phyloP scores from a whole-genome alignment of 2,113 vertebrate species.

The Mugil cephalus region DNA sequence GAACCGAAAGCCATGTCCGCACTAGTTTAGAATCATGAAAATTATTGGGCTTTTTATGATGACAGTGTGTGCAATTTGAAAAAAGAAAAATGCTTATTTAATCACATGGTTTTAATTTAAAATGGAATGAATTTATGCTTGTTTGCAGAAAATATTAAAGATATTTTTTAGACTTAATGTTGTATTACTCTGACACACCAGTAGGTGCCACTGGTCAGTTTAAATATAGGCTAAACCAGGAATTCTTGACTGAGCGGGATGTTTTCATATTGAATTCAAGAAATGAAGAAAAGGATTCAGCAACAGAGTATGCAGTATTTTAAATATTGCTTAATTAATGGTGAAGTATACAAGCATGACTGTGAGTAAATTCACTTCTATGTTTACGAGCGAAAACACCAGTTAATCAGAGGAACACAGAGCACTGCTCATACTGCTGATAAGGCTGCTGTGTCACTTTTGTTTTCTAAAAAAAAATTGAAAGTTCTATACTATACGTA shows the following conservation, averaged over 20 bases:
- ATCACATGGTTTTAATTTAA: slow-evolving; percentile 1
- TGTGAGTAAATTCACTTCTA: neutral
- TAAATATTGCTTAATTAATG: neutral
- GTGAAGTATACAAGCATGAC: neutral
- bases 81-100: neutral
- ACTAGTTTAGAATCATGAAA: neutral
- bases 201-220: slow-evolving; percentile 34
- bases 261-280: neutral
- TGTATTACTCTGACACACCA: slow-evolving; percentile 31
- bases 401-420: slow-evolving; percentile 14
- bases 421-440: neutral
- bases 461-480: neutral
- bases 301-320: neutral
- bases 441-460: neutral
- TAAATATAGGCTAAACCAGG: neutral
- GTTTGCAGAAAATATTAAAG: slow-evolving; percentile 2
- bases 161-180: neutral
- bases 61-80: slow-evolving; percentile 4
- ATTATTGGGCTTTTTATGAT: neutral
- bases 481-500: too few species aligned
- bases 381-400: neutral
- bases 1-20: neutral
- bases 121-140: neutral
- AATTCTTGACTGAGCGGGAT: neutral
- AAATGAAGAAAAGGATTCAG: neutral